These are phyloP conservation scores for Psephotus haematonotus DNA, from an alignment of 2,113 vertebrate genomes.

Conservation along the genomic window DNA sequence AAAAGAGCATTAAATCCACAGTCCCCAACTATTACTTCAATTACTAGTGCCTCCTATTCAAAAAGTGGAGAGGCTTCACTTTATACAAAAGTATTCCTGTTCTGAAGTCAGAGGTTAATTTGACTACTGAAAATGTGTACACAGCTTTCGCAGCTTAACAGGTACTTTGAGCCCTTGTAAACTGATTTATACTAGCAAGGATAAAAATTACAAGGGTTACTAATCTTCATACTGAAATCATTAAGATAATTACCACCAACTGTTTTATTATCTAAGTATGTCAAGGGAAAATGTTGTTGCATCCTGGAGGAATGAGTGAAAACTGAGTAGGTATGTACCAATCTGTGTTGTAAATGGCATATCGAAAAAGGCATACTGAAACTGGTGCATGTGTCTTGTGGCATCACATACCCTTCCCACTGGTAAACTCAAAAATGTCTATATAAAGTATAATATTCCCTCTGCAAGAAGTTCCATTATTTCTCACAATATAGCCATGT, in stretches of 20 bases:
- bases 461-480: neutral
- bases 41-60: neutral
- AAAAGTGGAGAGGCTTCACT: neutral
- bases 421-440: neutral
- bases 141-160: neutral
- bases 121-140: neutral
- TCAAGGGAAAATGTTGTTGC: constrained; percentile 25
- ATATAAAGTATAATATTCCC: neutral
- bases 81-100: neutral
- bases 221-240: constrained; percentile 51
- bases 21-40: neutral
- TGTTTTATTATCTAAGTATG: constrained; percentile 44
- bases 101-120: constrained; percentile 8
- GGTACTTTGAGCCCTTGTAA: constrained; percentile 42
- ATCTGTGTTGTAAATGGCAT: neutral
- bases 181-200: constrained; percentile 50
- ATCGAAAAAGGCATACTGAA: neutral
- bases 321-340: neutral
- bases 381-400: neutral
- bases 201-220: constrained; percentile 53
- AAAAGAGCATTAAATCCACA: neutral
- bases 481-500: neutral
- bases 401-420: neutral
- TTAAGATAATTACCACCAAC: constrained; percentile 55
- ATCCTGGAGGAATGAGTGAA: constrained; percentile 21